Percentiles rank a stretch among this genome's conserved stretches.
Evolutionary conservation across 37 sponge, comb jelly and placozoan genomes (phyloP).

Genomic region (Oopsacas minuta): DNA sequence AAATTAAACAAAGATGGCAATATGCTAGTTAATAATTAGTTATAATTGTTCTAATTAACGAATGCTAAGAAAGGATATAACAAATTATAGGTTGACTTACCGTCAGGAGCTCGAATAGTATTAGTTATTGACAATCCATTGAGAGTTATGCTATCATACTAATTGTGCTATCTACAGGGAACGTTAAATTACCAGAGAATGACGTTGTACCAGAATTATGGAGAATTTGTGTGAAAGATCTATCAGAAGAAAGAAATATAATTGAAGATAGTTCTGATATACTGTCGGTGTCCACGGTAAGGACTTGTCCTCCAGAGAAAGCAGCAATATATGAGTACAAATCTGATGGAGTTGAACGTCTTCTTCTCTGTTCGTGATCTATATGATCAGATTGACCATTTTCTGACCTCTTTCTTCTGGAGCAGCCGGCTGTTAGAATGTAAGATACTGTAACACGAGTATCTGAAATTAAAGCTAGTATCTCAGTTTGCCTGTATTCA

Average conservation of each 20-base stretch:
- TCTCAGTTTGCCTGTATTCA: background rate
- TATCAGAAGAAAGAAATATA: background rate
- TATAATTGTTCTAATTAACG: too few species aligned
- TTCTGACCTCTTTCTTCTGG: background rate
- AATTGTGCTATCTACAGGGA: conserved; percentile 3
- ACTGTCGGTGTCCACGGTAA: background rate
- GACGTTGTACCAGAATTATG: background rate
- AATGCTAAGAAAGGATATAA: too few species aligned
- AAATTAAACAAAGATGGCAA: too few species aligned
- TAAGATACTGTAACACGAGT: background rate
- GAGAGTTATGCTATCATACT: background rate
- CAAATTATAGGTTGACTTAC: background rate
- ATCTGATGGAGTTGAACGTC: background rate
- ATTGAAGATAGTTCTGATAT: conserved; percentile 20
- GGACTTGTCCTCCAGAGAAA: conserved; percentile 29
- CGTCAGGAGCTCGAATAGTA: background rate
- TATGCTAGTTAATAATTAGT: too few species aligned
- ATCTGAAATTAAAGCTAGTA: background rate
- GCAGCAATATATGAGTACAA: conserved; percentile 18
- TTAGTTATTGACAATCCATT: background rate
- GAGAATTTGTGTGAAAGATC: conserved; percentile 9
- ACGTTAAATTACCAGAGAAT: background rate
- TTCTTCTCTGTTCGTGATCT: background rate
- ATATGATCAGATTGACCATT: background rate
- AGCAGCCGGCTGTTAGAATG: background rate